phyloP scores from a whole-genome alignment of 2,113 vertebrate species.

The Merops nubicus region DNA sequence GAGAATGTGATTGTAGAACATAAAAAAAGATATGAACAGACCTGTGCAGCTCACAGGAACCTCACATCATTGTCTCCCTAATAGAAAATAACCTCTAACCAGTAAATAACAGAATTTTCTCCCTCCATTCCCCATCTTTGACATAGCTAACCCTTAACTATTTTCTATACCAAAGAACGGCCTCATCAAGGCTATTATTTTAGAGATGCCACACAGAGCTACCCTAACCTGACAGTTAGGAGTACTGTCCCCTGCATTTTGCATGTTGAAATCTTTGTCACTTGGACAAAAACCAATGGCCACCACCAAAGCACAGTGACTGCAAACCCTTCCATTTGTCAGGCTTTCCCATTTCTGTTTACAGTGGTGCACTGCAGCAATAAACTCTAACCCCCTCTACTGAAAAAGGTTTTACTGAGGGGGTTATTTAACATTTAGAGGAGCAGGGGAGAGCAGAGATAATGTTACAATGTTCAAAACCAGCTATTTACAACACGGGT shows the following conservation, averaged over 20 bases:
- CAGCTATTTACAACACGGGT: not conserved
- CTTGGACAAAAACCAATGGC: not conserved
- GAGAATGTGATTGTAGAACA: not conserved
- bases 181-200: not conserved
- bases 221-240: not conserved
- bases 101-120: not conserved
- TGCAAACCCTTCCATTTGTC: not conserved
- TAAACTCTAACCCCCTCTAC: not conserved
- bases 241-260: not conserved
- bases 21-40: not conserved
- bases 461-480: not conserved
- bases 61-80: not conserved
- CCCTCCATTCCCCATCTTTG: not conserved
- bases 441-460: not conserved
- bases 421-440: not conserved
- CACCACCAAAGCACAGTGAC: not conserved
- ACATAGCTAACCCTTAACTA: not conserved
- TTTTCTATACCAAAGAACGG: not conserved
- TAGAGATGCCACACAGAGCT: not conserved
- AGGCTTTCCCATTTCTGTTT: not conserved
- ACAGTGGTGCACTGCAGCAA: not conserved
- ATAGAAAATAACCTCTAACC: not conserved
- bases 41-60: not conserved
- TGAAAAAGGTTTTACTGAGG: not conserved
- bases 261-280: not conserved